These are phyloP conservation scores for Gasteruption jaculator DNA, from an alignment of 2,888 invertebrate species.

Conservation along the genomic window DNA sequence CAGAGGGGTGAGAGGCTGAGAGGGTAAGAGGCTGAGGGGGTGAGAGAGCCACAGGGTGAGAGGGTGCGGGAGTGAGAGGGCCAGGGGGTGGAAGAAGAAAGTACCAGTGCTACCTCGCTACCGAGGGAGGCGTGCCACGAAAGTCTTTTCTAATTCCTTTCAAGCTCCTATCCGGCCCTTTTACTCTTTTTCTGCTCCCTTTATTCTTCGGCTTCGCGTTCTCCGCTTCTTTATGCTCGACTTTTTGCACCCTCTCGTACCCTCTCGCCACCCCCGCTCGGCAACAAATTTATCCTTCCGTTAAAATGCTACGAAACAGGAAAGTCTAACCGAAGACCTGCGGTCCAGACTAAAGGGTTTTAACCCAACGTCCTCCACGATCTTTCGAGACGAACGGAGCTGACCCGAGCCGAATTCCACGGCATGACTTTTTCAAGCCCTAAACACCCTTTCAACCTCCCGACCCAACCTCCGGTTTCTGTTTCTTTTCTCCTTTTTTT, in stretches of 20 bases:
- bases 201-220: conserved; percentile 21
- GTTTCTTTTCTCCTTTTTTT: too few species aligned
- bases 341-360: conserved; percentile 49
- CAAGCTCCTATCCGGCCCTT: conserved; percentile 17
- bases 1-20: conserved; percentile 17
- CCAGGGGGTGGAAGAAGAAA: too few species aligned
- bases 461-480: too few species aligned
- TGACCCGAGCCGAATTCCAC: too few species aligned
- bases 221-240: background rate
- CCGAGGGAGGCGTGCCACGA: background rate
- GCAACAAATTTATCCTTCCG: conserved; percentile 40
- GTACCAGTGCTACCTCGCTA: too few species aligned
- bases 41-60: conserved; percentile 11
- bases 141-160: conserved; percentile 16
- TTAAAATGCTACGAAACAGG: conserved; percentile 43
- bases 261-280: conserved; percentile 21
- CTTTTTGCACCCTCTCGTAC: conserved; percentile 6
- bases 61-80: conserved; percentile 2
- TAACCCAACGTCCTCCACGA: conserved; percentile 34
- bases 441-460: too few species aligned
- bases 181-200: conserved; percentile 22
- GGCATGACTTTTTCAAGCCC: too few species aligned
- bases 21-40: conserved; percentile 10
- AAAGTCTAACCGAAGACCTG: conserved; percentile 37
- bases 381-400: too few species aligned